Base-by-base conservation (phyloP, 2,113 vertebrate species). In the Panthera uncia region DNA sequence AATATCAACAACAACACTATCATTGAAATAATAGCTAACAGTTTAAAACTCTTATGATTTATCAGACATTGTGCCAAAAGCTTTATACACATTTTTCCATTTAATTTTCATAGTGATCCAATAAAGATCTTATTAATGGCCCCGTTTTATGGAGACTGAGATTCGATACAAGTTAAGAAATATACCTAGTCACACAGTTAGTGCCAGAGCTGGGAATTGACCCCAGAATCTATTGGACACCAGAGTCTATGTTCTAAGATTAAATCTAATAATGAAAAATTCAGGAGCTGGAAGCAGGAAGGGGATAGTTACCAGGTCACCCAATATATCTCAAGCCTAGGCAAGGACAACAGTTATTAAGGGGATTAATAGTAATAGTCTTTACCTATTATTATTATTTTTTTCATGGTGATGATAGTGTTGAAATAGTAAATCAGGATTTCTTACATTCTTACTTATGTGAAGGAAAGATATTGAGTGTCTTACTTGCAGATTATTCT, bases 1-100 rank as follows among this genome's bases (percentile, higher is more conserved):
- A 74, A 57, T 8, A 81, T 57, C 19, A 36, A 25, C 7, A 94
- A 25, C 11, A 66, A 38, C 36, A 76, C 7, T 33, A 85, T 81
- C 12, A n/a, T 27, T 63, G 3, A 65, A 85, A n/a, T 78, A 61
- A 23, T 10, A 68, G n/a, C 18, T 89, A 71, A 57, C 52, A 29
- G 33, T 85, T 55, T 73, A 71, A 94, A 95, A 73, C 13, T 82
- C 31, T 95, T 86, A 61, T 79, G n/a, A 78, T 36, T 94, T 73
- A 87, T 27, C n/a, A 73, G 19, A 12, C 19, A 36, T 89, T 69
- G 31, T 79, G 21, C 38, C 95, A 88, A 95, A 88, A 61, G 27
- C 6, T 41, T 96, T 57, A 63, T 68, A 80, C 7, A 55, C 0
- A 21, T 69, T 86, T 76, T 74, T 33, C 57, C 23, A 71, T 76